Evolutionary conservation across 2,797 vertebrate genomes (phyloP).

Genomic region (Potorous gilbertii): DNA sequence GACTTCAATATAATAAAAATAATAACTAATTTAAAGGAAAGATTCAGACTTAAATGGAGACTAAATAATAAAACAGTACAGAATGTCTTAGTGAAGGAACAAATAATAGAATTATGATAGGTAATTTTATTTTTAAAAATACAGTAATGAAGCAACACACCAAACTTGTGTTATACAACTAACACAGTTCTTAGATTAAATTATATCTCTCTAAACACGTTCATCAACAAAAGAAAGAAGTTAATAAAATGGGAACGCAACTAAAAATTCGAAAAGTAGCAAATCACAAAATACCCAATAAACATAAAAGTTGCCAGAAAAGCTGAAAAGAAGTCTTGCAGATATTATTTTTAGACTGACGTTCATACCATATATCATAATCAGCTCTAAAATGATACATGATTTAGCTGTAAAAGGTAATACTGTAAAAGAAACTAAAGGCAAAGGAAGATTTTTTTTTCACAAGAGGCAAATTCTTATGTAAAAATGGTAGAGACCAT

Average conservation of each 20-base stretch:
- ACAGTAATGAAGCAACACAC: neutral
- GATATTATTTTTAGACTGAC: neutral
- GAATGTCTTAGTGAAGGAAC: neutral
- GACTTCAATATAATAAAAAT: neutral
- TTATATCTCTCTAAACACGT: neutral
- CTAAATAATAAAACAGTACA: neutral
- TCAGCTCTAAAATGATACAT: neutral
- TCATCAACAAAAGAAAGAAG: neutral
- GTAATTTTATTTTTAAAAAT: neutral
- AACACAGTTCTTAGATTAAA: neutral
- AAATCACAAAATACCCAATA: neutral
- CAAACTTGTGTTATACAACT: neutral
- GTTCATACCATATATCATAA: neutral
- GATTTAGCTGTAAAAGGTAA: neutral
- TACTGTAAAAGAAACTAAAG: neutral
- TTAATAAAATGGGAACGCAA: neutral
- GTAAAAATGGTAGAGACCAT: neutral
- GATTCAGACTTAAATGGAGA: neutral
- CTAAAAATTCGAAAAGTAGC: neutral
- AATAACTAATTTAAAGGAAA: neutral
- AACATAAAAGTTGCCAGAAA: neutral
- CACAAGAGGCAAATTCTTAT: neutral
- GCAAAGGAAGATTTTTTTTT: neutral
- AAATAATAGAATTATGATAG: neutral
- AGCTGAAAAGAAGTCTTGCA: neutral